Evolutionary conservation across 2,888 invertebrate species (phyloP).

Genomic region (Trachelus iudaicus): DNA sequence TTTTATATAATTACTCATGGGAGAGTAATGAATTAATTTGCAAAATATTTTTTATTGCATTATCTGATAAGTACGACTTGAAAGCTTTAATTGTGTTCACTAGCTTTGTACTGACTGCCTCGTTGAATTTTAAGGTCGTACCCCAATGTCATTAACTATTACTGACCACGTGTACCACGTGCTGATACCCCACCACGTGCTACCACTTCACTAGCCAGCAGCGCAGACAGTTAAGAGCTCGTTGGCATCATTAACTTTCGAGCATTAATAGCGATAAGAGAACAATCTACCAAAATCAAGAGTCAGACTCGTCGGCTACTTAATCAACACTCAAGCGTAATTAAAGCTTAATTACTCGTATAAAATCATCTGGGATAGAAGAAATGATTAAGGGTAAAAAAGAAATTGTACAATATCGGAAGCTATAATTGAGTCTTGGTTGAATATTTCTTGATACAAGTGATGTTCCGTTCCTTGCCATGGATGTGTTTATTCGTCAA

Average conservation of each 20-base stretch:
- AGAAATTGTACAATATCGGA: not conserved
- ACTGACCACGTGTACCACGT: not conserved
- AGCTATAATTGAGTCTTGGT: not conserved
- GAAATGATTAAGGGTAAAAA: not conserved
- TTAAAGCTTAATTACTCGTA: not conserved
- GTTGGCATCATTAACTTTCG: not conserved
- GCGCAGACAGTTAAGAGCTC: not conserved
- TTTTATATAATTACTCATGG: not conserved
- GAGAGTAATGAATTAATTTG: not conserved
- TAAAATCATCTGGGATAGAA: not conserved
- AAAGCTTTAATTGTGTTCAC: not conserved
- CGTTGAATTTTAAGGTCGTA: not conserved
- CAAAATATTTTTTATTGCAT: not conserved
- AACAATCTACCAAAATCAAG: not conserved
- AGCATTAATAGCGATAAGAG: not conserved
- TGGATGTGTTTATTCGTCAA: constrained; percentile 26
- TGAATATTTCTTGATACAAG: not conserved
- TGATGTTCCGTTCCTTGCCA: constrained; percentile 18
- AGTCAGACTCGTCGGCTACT: not conserved
- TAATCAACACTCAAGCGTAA: not conserved
- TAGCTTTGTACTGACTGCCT: not conserved
- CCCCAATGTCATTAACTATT: not conserved
- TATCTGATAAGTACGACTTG: not conserved
- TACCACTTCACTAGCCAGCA: not conserved
- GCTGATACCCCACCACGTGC: not conserved